phyloP scores from a whole-genome alignment of 1,140 invertebrate genomes.

The Diabrotica virgifera region DNA sequence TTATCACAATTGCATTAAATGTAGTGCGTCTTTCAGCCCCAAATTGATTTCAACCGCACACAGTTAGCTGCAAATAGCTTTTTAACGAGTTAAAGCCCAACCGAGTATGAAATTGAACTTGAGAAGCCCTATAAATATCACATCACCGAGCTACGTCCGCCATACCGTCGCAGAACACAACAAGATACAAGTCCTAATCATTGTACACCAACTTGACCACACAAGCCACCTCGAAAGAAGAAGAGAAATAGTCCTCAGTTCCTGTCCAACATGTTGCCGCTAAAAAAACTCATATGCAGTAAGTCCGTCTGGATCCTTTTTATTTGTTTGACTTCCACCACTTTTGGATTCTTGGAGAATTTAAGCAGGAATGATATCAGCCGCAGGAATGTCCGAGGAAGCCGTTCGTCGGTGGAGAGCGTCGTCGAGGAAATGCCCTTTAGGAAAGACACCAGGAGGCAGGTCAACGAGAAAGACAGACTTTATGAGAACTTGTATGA shows the following conservation, averaged over 20 bases:
- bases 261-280: slow-evolving; percentile 14
- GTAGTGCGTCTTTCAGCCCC: too few species aligned
- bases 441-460: not conserved
- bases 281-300: slow-evolving; percentile 10
- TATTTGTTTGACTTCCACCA: slow-evolving; percentile 14
- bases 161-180: slow-evolving; percentile 5
- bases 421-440: not conserved
- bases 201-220: slow-evolving; percentile 12
- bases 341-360: slow-evolving; percentile 9
- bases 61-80: slow-evolving; percentile 19
- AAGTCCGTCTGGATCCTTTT: slow-evolving; percentile 16
- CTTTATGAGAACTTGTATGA: slow-evolving; percentile 15
- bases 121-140: slow-evolving; percentile 13
- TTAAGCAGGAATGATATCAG: too few species aligned
- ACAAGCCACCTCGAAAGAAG: slow-evolving; percentile 13
- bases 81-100: slow-evolving; percentile 12
- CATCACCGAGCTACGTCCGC: not conserved
- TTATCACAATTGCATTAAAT: too few species aligned
- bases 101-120: slow-evolving; percentile 14
- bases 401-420: not conserved
- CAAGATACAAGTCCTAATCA: slow-evolving; percentile 5
- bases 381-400: not conserved
- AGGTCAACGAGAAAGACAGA: slow-evolving; percentile 12
- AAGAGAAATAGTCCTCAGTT: slow-evolving; percentile 10
- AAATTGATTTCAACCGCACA: slow-evolving; percentile 19